These are phyloP conservation scores for Actinia tenebrosa DNA, from an alignment of 64 coral and sea anemone species.

Conservation along the genomic window DNA sequence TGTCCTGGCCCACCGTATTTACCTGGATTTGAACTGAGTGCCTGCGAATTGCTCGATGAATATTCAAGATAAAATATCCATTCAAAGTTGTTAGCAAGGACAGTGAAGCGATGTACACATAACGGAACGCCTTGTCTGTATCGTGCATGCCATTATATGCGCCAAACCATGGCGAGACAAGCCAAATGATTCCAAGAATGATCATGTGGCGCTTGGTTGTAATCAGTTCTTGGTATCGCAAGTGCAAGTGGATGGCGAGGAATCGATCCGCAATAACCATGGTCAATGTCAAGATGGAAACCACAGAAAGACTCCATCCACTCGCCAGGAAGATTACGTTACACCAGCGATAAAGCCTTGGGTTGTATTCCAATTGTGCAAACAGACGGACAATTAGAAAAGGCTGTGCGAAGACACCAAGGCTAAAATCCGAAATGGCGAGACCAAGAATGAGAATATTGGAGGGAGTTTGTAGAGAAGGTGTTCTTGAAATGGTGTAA, in stretches of 20 bases:
- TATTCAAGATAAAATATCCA: background rate
- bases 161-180: background rate
- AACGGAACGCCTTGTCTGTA: background rate
- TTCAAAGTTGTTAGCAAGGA: background rate
- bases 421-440: background rate
- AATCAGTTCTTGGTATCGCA: background rate
- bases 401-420: background rate
- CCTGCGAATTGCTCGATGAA: background rate
- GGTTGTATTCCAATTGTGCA: background rate
- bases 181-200: background rate
- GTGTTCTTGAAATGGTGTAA: background rate
- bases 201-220: background rate
- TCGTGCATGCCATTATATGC: background rate
- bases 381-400: background rate
- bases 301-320: background rate
- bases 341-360: background rate
- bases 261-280: background rate
- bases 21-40: background rate
- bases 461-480: background rate
- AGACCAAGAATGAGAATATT: constrained; percentile 5
- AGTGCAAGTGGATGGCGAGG: background rate
- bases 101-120: background rate
- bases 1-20: background rate
- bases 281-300: background rate
- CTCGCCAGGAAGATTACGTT: background rate